A percentile compares a stretch with the other conserved stretches of the same genome.
Evolutionary conservation across 1,140 invertebrate species (phyloP).

Genomic region (Acarapis woodi): DNA sequence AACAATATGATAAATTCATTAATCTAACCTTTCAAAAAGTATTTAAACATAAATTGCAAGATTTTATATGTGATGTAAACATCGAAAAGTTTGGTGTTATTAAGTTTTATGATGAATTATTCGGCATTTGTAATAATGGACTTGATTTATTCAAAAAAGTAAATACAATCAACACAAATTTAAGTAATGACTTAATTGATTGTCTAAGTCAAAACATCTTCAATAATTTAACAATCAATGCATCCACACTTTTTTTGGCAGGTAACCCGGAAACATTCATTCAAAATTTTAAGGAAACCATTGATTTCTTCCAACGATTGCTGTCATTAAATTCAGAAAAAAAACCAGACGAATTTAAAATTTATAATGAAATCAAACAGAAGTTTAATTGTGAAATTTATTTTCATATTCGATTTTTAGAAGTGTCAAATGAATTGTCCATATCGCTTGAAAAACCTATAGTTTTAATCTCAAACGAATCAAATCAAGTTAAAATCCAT

Average conservation of each 20-base stretch:
- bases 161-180: too few species aligned
- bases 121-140: too few species aligned
- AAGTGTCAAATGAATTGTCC: slow-evolving; percentile 43
- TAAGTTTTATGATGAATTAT: too few species aligned
- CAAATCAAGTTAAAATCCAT: slow-evolving; percentile 12
- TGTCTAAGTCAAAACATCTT: too few species aligned
- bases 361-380: slow-evolving; percentile 15
- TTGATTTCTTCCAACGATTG: slow-evolving; percentile 32
- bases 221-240: slow-evolving; percentile 36
- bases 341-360: not conserved
- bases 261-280: slow-evolving; percentile 40
- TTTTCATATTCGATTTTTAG: slow-evolving; percentile 34
- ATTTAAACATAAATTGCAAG: too few species aligned
- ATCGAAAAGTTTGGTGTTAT: too few species aligned
- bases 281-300: slow-evolving; percentile 41
- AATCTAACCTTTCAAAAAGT: too few species aligned
- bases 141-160: too few species aligned
- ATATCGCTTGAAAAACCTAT: slow-evolving; percentile 20
- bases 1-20: too few species aligned
- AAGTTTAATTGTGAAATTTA: slow-evolving; percentile 48
- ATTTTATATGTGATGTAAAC: too few species aligned
- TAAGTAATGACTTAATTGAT: too few species aligned
- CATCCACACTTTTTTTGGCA: slow-evolving; percentile 54
- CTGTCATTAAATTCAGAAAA: not conserved
- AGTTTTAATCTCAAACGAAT: slow-evolving; percentile 3